These are phyloP conservation scores for Mechanitis mazaeus DNA, from an alignment of 2,888 invertebrate genomes.

Conservation along the genomic window DNA sequence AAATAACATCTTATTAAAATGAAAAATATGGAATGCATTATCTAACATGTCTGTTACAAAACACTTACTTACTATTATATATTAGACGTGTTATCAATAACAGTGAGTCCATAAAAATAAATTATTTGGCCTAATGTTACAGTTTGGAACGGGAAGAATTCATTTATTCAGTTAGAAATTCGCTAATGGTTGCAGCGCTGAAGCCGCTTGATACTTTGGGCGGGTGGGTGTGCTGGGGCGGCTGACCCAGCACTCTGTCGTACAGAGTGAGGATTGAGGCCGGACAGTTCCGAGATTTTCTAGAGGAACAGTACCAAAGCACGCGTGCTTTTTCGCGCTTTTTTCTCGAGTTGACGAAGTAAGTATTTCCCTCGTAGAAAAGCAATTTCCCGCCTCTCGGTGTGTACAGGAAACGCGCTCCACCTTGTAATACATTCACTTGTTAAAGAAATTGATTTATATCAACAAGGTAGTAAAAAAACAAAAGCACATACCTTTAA, in stretches of 20 bases:
- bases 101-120: conserved; percentile 2
- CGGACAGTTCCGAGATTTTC: conserved; percentile 51
- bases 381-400: conserved; percentile 50
- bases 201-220: conserved; percentile 44
- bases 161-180: conserved; percentile 13
- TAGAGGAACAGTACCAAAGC: conserved; percentile 58
- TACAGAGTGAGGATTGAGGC: conserved; percentile 51
- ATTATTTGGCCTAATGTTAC: conserved; percentile 4
- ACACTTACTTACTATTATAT: neutral
- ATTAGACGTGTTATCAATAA: neutral
- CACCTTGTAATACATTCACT: conserved; percentile 35
- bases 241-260: conserved; percentile 45
- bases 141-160: conserved; percentile 3
- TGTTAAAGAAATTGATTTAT: conserved; percentile 21
- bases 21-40: neutral
- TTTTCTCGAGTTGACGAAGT: conserved; percentile 52
- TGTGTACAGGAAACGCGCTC: conserved; percentile 47
- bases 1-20: neutral
- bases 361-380: conserved; percentile 54
- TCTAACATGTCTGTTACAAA: too few relatives aligned
- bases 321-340: conserved; percentile 43
- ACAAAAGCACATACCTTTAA: conserved; percentile 18
- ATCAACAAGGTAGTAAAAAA: neutral
- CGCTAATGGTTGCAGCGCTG: conserved; percentile 25
- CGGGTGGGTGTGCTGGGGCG: conserved; percentile 52